Conservation (phyloP, 1,140 invertebrate species). For the Coptotermes formosanus region DNA sequence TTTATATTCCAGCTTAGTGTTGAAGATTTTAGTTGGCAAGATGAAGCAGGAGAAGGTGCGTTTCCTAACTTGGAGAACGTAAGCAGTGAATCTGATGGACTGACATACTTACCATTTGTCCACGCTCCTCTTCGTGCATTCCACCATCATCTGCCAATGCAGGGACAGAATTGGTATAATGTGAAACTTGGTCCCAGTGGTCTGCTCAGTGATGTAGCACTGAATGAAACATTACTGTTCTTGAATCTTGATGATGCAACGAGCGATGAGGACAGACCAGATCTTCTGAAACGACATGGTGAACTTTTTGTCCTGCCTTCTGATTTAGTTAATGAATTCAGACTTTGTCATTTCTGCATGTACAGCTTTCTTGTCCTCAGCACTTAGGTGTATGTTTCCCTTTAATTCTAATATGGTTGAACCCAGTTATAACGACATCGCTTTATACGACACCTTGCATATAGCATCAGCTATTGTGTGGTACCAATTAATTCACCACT, state of each 20-base stretch:
- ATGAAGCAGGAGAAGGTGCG: conserved; percentile 37
- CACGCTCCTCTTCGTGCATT: conserved; percentile 37
- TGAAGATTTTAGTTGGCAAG: conserved; percentile 48
- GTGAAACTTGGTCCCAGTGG: conserved; percentile 25
- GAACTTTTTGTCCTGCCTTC: background rate
- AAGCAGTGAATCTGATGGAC: conserved; percentile 33
- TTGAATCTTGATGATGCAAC: conserved; percentile 43
- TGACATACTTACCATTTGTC: conserved; percentile 40
- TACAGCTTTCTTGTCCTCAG: too few relatives aligned
- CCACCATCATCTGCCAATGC: conserved; percentile 35
- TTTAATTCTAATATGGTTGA: too few relatives aligned
- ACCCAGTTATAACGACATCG: too few relatives aligned
- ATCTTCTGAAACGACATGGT: conserved; percentile 40
- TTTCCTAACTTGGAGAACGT: conserved; percentile 39
- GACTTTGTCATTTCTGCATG: too few relatives aligned
- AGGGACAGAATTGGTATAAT: conserved; percentile 36
- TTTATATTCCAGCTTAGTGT: conserved; percentile 42
- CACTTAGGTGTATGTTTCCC: too few relatives aligned
- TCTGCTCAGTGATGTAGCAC: background rate
- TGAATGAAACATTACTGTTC: conserved; percentile 39
- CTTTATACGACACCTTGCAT: too few relatives aligned
- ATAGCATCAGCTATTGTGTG: too few relatives aligned
- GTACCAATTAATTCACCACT: too few relatives aligned
- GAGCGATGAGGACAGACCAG: conserved; percentile 41
- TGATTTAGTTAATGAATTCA: too few relatives aligned